Conservation (phyloP, 2,113 vertebrate genomes). For the Pongo pygmaeus region DNA sequence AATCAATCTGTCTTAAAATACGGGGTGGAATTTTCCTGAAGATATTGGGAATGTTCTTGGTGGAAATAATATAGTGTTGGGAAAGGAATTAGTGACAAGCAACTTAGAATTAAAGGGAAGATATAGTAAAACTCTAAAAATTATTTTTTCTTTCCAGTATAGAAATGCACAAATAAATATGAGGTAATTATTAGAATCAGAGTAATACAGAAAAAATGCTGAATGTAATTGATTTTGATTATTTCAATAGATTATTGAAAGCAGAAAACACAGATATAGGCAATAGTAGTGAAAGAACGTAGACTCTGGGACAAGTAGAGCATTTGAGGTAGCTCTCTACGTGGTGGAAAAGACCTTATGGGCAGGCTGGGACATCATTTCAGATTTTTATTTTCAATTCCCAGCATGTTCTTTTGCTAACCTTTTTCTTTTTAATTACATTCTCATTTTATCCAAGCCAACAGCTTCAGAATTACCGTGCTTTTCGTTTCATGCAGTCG, state of each 20-base stretch:
- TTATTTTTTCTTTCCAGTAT: neutral
- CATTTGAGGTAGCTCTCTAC: neutral
- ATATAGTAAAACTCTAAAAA: neutral
- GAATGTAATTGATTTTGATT: neutral
- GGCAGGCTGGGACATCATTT: constrained; percentile 15
- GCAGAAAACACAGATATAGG: neutral
- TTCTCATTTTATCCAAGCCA: constrained; percentile 28
- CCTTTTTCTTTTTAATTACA: constrained; percentile 50
- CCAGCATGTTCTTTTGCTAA: constrained; percentile 49
- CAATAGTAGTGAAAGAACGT: neutral
- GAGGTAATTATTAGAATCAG: constrained; percentile 14
- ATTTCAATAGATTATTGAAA: neutral
- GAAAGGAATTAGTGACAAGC: neutral
- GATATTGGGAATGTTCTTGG: neutral
- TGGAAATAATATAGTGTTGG: neutral
- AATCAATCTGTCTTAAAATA: constrained; percentile 10
- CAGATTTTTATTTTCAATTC: constrained; percentile 55
- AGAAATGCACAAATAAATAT: neutral
- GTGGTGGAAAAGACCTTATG: neutral
- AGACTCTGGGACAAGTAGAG: neutral
- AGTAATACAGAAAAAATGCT: neutral
- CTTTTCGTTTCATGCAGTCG: neutral
- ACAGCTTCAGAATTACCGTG: constrained; percentile 13
- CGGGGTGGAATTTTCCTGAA: neutral
- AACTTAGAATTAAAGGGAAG: neutral